phyloP scores from a whole-genome alignment of 2,797 vertebrate species.

The Enteromius argenteus region DNA sequence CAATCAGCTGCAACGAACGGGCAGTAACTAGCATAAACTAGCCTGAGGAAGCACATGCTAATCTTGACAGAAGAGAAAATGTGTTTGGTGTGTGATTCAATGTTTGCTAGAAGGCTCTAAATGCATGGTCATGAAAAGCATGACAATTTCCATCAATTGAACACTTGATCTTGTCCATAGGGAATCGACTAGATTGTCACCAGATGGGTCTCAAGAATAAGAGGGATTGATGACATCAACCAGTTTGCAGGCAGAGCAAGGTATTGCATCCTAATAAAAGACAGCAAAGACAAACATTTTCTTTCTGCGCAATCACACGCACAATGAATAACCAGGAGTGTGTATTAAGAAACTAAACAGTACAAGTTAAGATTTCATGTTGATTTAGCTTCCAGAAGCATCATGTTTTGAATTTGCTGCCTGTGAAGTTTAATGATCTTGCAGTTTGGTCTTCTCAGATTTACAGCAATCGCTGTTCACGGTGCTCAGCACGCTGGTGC shows the following conservation, averaged over 20 bases:
- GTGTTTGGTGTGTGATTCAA: background rate
- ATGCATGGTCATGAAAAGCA: background rate
- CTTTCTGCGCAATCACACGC: background rate
- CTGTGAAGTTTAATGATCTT: background rate
- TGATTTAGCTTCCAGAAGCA: background rate
- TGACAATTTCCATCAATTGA: background rate
- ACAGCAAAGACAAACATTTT: background rate
- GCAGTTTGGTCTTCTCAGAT: background rate
- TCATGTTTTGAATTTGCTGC: background rate
- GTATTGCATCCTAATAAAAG: background rate
- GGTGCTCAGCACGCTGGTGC: background rate
- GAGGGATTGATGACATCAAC: background rate
- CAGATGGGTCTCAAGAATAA: slow-evolving; percentile 29
- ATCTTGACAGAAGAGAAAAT: background rate
- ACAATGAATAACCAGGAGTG: background rate
- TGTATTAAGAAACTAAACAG: background rate
- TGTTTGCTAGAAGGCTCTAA: background rate
- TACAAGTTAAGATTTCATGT: background rate
- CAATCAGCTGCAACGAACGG: background rate
- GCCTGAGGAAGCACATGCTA: background rate
- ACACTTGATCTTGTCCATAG: slow-evolving; percentile 20
- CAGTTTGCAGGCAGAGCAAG: background rate
- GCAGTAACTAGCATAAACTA: background rate
- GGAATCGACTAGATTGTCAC: slow-evolving; percentile 4
- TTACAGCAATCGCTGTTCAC: background rate